Evolutionary conservation across 2,888 invertebrate genomes (phyloP), one percentile per base, ranked within the genome.

Genomic region (Drosophila fungiperda): DNA sequence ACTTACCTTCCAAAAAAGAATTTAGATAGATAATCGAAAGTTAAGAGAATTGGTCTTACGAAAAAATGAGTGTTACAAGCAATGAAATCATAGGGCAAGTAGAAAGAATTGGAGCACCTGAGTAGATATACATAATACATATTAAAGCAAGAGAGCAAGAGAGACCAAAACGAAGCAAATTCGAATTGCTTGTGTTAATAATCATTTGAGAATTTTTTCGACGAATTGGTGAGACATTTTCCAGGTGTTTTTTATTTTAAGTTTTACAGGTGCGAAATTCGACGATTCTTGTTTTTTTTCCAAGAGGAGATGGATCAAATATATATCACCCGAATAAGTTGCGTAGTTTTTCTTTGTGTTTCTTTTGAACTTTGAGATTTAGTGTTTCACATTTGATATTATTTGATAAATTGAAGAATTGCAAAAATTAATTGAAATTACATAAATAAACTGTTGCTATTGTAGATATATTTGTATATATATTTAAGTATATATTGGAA

Each of bases 281-380:
- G 29, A 35, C 45, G 29, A 11, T 9, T 61, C 50, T 67, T 11
- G 32, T 26, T 48, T 35, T 23, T 23, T 59, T 57, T 12, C 26
- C 54, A 67, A 29, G 59, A 20, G 36, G 54, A 55, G 45, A 69
- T 74, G 58, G 70, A 54, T 72, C 67, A 59, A 20, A 60, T 71
- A 52, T 57, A 36, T 63, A 68, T 64, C 63, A 75, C 29, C 64
- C 50, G 65, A 78, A 68, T 76, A 63, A 57, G 8, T 57, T 68
- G 26, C 50, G 40, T 76, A 86, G 84, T 84, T 87, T 86, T 87
- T 87, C 87, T 86, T 87, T 87, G 84, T 86, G 86, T 87, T 79
- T 62, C 45, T 40, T 26, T 70, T 62, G 48, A 53, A 15, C 23
- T 52, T 63, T 66, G 48, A 29, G 38, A 45, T 49, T 57, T 54